Percentiles rank a stretch among this genome's conserved stretches.
Evolutionary conservation across 2,888 invertebrate species (phyloP).

Genomic region (Polyploca ridens): DNA sequence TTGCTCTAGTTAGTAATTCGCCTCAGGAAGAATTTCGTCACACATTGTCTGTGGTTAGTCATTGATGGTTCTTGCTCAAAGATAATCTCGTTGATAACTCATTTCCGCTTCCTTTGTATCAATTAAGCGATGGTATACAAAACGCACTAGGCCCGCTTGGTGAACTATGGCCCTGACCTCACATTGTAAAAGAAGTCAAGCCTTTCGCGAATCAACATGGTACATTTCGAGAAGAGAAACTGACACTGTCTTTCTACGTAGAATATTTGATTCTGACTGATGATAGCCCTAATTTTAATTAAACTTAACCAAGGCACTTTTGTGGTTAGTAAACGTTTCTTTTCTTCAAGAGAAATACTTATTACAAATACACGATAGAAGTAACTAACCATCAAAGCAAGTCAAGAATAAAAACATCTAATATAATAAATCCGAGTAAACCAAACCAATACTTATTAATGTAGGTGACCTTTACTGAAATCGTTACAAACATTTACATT

Average conservation of each 20-base stretch:
- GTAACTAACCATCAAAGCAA: too few species aligned
- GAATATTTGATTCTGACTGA: too few species aligned
- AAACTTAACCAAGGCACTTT: too few species aligned
- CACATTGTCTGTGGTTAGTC: constrained; percentile 8
- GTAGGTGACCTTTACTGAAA: constrained; percentile 11
- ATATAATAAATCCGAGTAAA: constrained; percentile 1
- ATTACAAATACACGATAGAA: too few species aligned
- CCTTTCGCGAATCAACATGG: not conserved
- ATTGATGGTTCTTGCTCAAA: constrained; percentile 8
- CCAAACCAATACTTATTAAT: not conserved
- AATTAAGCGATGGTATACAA: constrained; percentile 5
- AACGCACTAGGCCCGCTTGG: not conserved
- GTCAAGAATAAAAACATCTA: not conserved
- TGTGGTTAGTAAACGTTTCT: too few species aligned
- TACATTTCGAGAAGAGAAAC: not conserved
- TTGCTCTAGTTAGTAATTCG: not conserved
- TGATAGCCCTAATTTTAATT: too few species aligned
- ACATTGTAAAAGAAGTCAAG: not conserved
- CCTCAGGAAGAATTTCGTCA: not conserved
- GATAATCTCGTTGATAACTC: constrained; percentile 9
- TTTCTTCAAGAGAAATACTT: too few species aligned
- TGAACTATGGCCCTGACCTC: not conserved
- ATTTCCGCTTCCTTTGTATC: constrained; percentile 9
- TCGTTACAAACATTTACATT: constrained; percentile 11
- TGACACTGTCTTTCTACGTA: too few species aligned